Base-by-base conservation (phyloP, 2,888 invertebrate species). In the Cephus nigrinus region DNA sequence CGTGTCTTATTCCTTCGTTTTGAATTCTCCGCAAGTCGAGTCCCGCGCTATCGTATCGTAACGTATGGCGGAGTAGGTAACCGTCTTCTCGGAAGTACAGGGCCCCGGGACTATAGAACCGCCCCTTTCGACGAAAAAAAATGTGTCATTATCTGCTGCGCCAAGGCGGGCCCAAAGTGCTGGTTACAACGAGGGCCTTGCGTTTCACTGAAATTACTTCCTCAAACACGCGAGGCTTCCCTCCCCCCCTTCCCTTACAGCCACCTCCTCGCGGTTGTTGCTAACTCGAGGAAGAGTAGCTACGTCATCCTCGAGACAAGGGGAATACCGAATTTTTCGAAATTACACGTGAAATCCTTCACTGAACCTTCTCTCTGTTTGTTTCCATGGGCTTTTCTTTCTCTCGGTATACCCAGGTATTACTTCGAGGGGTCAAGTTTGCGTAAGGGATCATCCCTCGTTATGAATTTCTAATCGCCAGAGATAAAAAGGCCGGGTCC, bases 201-300 rank as follows among this genome's bases (percentile, higher is more conserved):
- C 77, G 80, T 82, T 81, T 81, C 80, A 77, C 74, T 81, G 77
- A 83, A 83, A 84, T 84, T 79, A 79, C 78, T 82, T 84, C 82
- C 80, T 79, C 72, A 80, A 78, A 75, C 77, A 74, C 75, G 69
- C 77, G 74, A 78, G 71, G 4, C 80, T 33, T 76, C 76, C 68
- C 76, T 77, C 77, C 74, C 71, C 75, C 75, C 69, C n/a, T 32
- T 4, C 32, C 11, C 30, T 69, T n/a, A 0, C 69, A 23, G 11
- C 71, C 55, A 55, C 55, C 55, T 55, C 23, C 55, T 23, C 9
- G 55, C 9, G 23, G 55, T 55, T 55, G 23, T 55, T 55, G 55
- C 55, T 9, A 55, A 55, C 55, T 5, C 23, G 55, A 55, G 9
- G 55, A 23, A 55, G 55, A 23, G 23, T 2, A 23, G 55, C 55